Percentiles rank a stretch among this genome's conserved stretches.
These are phyloP conservation scores for Zaprionus capensis DNA, from an alignment of 1,140 invertebrate species.

Conservation along the genomic window DNA sequence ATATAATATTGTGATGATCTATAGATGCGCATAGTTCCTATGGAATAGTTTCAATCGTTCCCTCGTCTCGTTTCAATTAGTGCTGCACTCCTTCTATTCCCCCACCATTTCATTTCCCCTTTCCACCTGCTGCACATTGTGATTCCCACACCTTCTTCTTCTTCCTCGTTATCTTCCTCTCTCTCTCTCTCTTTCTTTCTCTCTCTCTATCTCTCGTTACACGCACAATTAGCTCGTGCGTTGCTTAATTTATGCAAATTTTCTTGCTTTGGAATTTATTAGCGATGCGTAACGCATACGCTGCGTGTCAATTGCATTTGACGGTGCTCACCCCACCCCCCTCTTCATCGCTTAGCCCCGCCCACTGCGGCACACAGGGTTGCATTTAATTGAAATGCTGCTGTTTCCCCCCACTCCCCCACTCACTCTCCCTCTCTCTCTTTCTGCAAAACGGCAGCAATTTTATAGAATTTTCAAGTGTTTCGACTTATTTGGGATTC, in stretches of 20 bases:
- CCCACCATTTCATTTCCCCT: not conserved
- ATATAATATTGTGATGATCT: too few species aligned
- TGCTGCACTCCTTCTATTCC: not conserved
- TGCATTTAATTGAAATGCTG: conserved; percentile 40
- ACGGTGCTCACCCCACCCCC: not conserved
- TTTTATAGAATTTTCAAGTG: conserved; percentile 13
- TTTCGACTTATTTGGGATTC: not conserved
- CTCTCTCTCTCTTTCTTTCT: not conserved
- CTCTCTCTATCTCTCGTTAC: not conserved
- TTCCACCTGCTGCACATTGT: too few species aligned
- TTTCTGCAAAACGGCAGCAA: not conserved
- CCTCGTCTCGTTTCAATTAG: not conserved
- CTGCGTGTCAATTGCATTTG: conserved; percentile 37
- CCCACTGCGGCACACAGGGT: conserved; percentile 18
- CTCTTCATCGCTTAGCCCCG: not conserved
- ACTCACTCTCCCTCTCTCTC: not conserved
- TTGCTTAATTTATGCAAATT: conserved; percentile 19
- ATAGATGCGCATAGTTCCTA: not conserved
- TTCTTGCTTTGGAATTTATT: conserved; percentile 9
- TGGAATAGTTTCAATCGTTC: not conserved
- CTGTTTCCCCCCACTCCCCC: not conserved
- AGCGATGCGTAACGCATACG: conserved; percentile 22
- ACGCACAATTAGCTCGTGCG: conserved; percentile 18
- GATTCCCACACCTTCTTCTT: not conserved
- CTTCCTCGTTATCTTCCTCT: not conserved